Percentiles rank a stretch among this genome's conserved stretches.
Conservation (phyloP, 2,888 invertebrate species). For the Drosophila aldrichi region DNA sequence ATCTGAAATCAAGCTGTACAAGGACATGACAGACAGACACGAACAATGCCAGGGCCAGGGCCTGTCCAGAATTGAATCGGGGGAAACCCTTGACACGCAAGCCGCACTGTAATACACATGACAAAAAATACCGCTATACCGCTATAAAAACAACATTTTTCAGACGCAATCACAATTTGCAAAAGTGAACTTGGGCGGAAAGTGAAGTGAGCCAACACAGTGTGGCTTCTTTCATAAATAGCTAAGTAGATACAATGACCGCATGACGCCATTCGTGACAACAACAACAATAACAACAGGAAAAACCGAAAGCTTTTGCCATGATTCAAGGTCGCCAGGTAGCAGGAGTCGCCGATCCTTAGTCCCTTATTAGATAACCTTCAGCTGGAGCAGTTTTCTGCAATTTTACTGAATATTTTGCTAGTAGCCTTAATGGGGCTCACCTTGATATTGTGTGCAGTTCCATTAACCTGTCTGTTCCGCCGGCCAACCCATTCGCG, state of each 20-base stretch:
- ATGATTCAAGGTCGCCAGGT: slow-evolving; percentile 29
- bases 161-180: slow-evolving; percentile 27
- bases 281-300: background rate
- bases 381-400: slow-evolving; percentile 44
- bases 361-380: slow-evolving; percentile 10
- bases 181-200: slow-evolving; percentile 31
- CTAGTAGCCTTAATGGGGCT: slow-evolving; percentile 37
- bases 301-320: slow-evolving; percentile 27
- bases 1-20: slow-evolving; percentile 57
- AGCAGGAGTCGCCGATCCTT: slow-evolving; percentile 12
- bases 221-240: slow-evolving; percentile 69
- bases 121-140: too few species aligned
- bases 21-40: slow-evolving; percentile 58
- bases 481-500: slow-evolving; percentile 8
- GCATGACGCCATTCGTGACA: slow-evolving; percentile 60
- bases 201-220: slow-evolving; percentile 23
- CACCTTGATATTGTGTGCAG: slow-evolving; percentile 36
- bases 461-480: slow-evolving; percentile 21
- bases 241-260: slow-evolving; percentile 53
- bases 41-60: slow-evolving; percentile 20
- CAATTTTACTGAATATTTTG: slow-evolving; percentile 50
- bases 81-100: slow-evolving; percentile 47
- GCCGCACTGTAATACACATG: background rate
- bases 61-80: slow-evolving; percentile 27
- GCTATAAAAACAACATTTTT: slow-evolving; percentile 23